phyloP scores from a whole-genome alignment of 2,888 invertebrate genomes.

The Linhomoeus sp. region DNA sequence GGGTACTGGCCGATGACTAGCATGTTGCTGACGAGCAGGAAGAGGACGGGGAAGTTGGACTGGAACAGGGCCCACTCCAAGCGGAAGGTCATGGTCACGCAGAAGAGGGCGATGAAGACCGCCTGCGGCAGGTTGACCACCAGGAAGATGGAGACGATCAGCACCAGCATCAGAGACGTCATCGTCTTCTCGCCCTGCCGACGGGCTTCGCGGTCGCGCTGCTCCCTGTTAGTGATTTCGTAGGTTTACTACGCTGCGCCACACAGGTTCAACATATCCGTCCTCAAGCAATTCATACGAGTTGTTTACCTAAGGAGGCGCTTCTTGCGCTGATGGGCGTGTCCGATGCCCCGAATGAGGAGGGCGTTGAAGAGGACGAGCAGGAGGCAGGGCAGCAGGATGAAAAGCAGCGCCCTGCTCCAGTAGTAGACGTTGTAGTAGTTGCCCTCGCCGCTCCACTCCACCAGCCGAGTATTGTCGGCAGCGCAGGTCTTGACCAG shows the following conservation, averaged over 20 bases:
- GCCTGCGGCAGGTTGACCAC: slow-evolving; percentile 35
- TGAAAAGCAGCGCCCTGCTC: slow-evolving; percentile 74
- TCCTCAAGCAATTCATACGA: too few species aligned
- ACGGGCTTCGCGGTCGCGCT: slow-evolving; percentile 21
- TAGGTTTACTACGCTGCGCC: too few species aligned
- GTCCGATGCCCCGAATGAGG: slow-evolving; percentile 60
- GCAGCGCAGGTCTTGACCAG: too few species aligned
- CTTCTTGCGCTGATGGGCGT: slow-evolving; percentile 56
- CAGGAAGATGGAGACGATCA: slow-evolving; percentile 34
- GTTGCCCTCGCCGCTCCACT: slow-evolving; percentile 35
- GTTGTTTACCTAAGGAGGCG: slow-evolving; percentile 45
- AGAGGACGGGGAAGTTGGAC: slow-evolving; percentile 15
- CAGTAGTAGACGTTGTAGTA: slow-evolving; percentile 52
- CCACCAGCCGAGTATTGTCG: slow-evolving; percentile 15
- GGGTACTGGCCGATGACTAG: slow-evolving; percentile 76
- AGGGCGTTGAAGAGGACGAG: slow-evolving; percentile 69
- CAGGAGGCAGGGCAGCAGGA: slow-evolving; percentile 65
- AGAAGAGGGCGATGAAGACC: slow-evolving; percentile 13
- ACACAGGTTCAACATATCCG: too few species aligned
- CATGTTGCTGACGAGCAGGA: slow-evolving; percentile 40
- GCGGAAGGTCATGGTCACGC: slow-evolving; percentile 19
- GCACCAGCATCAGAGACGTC: slow-evolving; percentile 32
- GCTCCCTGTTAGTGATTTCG: slow-evolving; percentile 16
- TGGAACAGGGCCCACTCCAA: slow-evolving; percentile 13
- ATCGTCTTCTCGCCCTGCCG: slow-evolving; percentile 23